Evolutionary conservation across 2,888 invertebrate species (phyloP).

Genomic region (Agonopterix subpropinquella): DNA sequence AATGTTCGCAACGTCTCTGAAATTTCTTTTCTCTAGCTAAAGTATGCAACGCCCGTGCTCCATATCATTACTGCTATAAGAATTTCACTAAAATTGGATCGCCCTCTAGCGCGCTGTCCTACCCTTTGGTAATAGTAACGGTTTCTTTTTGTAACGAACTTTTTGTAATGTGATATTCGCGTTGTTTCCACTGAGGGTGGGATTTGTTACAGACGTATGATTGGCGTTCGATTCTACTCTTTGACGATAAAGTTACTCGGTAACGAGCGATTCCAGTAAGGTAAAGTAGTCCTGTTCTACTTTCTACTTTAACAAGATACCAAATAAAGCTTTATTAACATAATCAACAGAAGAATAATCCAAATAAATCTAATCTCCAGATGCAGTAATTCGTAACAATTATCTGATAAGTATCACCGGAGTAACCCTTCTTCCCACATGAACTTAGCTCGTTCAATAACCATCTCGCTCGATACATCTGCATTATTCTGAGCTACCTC

Average conservation of each 20-base stretch:
- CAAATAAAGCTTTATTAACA: not conserved
- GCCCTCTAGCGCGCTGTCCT: constrained; percentile 63
- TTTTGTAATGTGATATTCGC: constrained; percentile 70
- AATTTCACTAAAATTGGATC: constrained; percentile 69
- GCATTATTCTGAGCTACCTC: constrained; percentile 50
- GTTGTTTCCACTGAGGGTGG: constrained; percentile 68
- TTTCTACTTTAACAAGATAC: not conserved
- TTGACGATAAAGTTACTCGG: constrained; percentile 51
- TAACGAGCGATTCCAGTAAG: constrained; percentile 29
- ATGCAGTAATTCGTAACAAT: constrained; percentile 68
- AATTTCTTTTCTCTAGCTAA: constrained; percentile 67
- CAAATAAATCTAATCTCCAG: constrained; percentile 38
- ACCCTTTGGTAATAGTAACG: constrained; percentile 72
- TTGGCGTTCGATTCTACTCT: constrained; percentile 41
- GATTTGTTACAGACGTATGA: constrained; percentile 53
- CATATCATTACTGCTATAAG: constrained; percentile 66
- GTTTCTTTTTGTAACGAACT: constrained; percentile 72
- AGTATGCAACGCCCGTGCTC: constrained; percentile 71
- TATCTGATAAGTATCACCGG: constrained; percentile 70
- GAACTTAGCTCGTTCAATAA: constrained; percentile 50
- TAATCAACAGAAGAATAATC: constrained; percentile 6
- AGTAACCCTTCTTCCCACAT: constrained; percentile 71
- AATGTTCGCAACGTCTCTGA: constrained; percentile 64
- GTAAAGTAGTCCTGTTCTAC: constrained; percentile 7
- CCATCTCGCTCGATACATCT: constrained; percentile 57